These are phyloP conservation scores for Drosophila rubida DNA, from an alignment of 2,888 invertebrate genomes.

Conservation along the genomic window DNA sequence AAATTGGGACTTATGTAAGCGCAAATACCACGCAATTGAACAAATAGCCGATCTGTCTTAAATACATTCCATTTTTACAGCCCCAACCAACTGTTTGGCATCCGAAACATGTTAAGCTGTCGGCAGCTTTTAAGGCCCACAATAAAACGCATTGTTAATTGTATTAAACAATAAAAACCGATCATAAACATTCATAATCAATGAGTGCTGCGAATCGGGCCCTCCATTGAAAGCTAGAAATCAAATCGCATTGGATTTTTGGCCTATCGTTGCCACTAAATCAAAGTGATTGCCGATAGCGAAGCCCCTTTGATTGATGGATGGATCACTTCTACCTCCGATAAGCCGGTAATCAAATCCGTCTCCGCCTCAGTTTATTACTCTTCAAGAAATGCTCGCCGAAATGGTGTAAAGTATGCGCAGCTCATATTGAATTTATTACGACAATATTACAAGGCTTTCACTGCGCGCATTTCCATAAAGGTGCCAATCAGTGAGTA, in stretches of 20 bases:
- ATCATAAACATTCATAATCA: slow-evolving; percentile 60
- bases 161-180: slow-evolving; percentile 62
- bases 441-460: background rate
- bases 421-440: background rate
- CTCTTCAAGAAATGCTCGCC: background rate
- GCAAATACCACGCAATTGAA: slow-evolving; percentile 30
- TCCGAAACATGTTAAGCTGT: slow-evolving; percentile 19
- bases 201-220: slow-evolving; percentile 40
- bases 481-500: slow-evolving; percentile 2
- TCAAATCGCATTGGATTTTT: slow-evolving; percentile 54
- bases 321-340: slow-evolving; percentile 5
- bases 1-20: slow-evolving; percentile 34
- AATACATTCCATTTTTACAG: slow-evolving; percentile 28
- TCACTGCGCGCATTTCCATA: background rate
- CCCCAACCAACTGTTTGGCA: slow-evolving; percentile 30
- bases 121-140: slow-evolving; percentile 36
- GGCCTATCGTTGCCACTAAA: slow-evolving; percentile 43
- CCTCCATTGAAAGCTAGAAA: slow-evolving; percentile 43
- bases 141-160: slow-evolving; percentile 58
- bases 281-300: slow-evolving; percentile 50
- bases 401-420: background rate
- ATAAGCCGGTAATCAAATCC: slow-evolving; percentile 25
- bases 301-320: slow-evolving; percentile 41
- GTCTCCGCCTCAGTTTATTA: background rate
- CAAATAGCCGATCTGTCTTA: slow-evolving; percentile 26